Evolutionary conservation across 1,140 invertebrate genomes (phyloP).

Genomic region (Hyphantria cunea): DNA sequence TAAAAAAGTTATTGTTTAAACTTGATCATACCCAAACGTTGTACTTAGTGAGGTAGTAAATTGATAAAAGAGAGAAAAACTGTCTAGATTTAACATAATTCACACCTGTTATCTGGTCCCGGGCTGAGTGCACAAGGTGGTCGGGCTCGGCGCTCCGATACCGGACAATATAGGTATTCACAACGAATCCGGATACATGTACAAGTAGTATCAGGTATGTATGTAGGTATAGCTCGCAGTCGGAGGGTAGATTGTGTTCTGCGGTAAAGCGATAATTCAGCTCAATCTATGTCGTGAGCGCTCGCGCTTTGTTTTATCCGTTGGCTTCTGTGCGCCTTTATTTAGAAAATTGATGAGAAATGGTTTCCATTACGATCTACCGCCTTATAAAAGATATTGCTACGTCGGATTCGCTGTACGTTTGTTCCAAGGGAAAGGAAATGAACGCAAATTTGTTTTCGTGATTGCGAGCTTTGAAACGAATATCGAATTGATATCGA

Average conservation of each 20-base stretch:
- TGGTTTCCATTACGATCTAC: constrained; percentile 77
- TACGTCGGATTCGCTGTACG: constrained; percentile 52
- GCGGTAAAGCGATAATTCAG: constrained; percentile 81
- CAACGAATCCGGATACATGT: constrained; percentile 37
- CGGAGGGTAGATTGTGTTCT: constrained; percentile 72
- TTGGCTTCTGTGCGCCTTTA: constrained; percentile 80
- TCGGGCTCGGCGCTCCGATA: constrained; percentile 40
- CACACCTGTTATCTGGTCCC: constrained; percentile 67
- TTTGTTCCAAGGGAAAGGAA: constrained; percentile 71
- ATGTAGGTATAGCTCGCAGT: constrained; percentile 14
- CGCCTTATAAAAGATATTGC: constrained; percentile 76
- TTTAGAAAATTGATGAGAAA: constrained; percentile 82
- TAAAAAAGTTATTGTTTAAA: constrained; percentile 36
- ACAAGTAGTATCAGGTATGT: constrained; percentile 22
- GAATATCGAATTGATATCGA: constrained; percentile 75
- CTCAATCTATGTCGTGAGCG: constrained; percentile 81
- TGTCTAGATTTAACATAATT: constrained; percentile 76
- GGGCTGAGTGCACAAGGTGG: constrained; percentile 60
- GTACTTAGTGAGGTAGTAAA: constrained; percentile 65
- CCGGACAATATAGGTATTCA: constrained; percentile 34
- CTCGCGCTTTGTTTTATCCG: constrained; percentile 78
- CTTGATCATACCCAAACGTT: constrained; percentile 66
- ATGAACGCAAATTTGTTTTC: constrained; percentile 80
- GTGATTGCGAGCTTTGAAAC: constrained; percentile 72
- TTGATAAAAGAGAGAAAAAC: constrained; percentile 74